Conservation (phyloP, 2,113 vertebrate species). For the Polypterus bichir region DNA sequence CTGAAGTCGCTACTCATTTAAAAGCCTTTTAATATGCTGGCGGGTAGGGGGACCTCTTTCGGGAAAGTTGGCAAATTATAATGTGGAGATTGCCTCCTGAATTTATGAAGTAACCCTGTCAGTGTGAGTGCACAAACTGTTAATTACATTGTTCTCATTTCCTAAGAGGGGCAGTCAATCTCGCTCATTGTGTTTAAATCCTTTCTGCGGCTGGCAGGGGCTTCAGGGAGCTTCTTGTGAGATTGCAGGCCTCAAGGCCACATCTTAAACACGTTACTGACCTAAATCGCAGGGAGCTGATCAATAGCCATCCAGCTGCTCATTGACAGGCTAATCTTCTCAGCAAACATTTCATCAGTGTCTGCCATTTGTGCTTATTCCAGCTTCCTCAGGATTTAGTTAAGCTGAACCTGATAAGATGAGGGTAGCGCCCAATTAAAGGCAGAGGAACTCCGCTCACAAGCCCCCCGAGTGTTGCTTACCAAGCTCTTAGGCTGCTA, state of each 20-base stretch:
- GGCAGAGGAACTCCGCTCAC: background rate
- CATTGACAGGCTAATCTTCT: slow-evolving; percentile 28
- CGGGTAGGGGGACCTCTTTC: too few relatives aligned
- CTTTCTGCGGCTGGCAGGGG: background rate
- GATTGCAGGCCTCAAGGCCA: slow-evolving; percentile 16
- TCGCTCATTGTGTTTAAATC: background rate
- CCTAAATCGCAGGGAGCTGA: slow-evolving; percentile 22
- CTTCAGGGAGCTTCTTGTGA: slow-evolving; percentile 7
- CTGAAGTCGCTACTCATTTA: too few relatives aligned
- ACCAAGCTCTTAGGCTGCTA: slow-evolving; percentile 3
- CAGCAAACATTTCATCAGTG: slow-evolving; percentile 39
- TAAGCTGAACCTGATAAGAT: background rate
- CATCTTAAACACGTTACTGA: slow-evolving; percentile 22
- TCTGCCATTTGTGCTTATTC: slow-evolving; percentile 27
- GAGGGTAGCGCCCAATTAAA: slow-evolving; percentile 1
- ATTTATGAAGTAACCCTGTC: background rate
- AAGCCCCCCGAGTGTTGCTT: too few relatives aligned
- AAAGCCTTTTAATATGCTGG: too few relatives aligned
- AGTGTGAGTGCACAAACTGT: background rate
- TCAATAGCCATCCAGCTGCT: slow-evolving; percentile 30
- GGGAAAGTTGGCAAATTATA: background rate
- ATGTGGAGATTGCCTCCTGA: background rate
- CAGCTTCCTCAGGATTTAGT: background rate
- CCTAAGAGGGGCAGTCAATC: background rate
- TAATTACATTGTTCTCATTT: background rate